A percentile compares a stretch with the other conserved stretches of the same genome.
Evolutionary conservation across 2,888 invertebrate species (phyloP).

Genomic region (Nasonovia ribisnigri): DNA sequence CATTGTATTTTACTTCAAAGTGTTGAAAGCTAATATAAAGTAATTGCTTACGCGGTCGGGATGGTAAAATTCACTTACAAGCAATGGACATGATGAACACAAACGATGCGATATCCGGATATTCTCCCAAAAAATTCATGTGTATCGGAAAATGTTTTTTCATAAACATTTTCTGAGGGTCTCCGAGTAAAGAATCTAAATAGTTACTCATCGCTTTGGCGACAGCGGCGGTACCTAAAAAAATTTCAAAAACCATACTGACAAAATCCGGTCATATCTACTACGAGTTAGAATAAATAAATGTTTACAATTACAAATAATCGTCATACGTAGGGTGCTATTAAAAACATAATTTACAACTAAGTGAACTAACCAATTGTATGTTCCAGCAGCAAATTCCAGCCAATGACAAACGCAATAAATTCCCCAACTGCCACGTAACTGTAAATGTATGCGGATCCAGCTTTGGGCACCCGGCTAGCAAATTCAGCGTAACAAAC

Average conservation of each 20-base stretch:
- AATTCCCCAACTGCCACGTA: conserved; percentile 94
- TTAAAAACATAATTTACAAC: not conserved
- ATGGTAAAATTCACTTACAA: conserved; percentile 62
- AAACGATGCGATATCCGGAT: conserved; percentile 81
- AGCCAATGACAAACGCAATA: conserved; percentile 91
- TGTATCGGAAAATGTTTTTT: conserved; percentile 75
- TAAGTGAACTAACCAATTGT: conserved; percentile 77
- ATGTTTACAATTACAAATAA: not conserved
- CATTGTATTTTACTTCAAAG: not conserved
- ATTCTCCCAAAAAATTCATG: conserved; percentile 76
- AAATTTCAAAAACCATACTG: not conserved
- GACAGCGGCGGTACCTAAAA: conserved; percentile 81
- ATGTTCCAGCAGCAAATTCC: conserved; percentile 93
- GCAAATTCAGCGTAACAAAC: conserved; percentile 94
- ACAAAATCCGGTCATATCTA: not conserved
- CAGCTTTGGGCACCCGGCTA: conserved; percentile 88
- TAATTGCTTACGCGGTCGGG: not conserved
- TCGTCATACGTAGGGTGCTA: not conserved
- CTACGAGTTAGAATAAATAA: not conserved
- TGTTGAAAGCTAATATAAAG: too few relatives aligned
- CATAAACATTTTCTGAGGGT: conserved; percentile 75
- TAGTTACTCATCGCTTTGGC: conserved; percentile 82
- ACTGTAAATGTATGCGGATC: conserved; percentile 93
- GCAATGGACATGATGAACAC: conserved; percentile 76
- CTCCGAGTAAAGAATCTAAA: conserved; percentile 77